phyloP scores from a whole-genome alignment of 2,797 vertebrate genomes.

The Gallinago nigripennis region DNA sequence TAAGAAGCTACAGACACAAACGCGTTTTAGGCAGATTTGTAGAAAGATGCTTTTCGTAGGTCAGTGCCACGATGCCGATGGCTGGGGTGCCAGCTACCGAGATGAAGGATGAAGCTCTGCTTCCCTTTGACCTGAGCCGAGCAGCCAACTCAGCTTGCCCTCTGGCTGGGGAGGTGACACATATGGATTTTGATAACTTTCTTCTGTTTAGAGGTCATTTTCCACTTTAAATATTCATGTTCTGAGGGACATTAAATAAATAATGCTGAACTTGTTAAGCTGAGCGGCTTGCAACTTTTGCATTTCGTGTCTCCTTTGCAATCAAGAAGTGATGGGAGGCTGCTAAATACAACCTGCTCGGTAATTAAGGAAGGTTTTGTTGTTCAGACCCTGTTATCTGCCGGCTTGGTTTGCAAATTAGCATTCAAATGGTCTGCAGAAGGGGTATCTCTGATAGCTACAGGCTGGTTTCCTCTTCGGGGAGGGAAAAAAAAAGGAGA shows the following conservation, averaged over 20 bases:
- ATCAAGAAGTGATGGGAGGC: not conserved
- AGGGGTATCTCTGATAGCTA: too few species aligned
- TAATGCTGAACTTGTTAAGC: constrained; percentile 25
- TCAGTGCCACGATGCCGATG: rapidly evolving
- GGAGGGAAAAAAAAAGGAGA: rapidly evolving
- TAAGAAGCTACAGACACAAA: not conserved
- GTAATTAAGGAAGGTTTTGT: not conserved
- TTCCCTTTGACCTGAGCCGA: not conserved
- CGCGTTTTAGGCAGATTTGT: not conserved
- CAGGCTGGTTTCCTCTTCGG: not conserved
- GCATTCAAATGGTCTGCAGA: not conserved
- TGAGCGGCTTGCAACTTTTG: not conserved
- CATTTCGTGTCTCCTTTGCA: not conserved
- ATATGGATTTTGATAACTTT: constrained; percentile 54
- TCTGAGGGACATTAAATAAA: constrained; percentile 48
- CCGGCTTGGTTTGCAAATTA: not conserved
- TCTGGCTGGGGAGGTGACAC: not conserved
- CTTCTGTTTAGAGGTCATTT: constrained; percentile 38
- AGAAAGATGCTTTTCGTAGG: not conserved
- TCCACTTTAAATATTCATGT: constrained; percentile 55
- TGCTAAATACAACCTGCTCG: not conserved
- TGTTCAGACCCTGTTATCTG: not conserved
- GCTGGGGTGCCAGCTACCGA: not conserved
- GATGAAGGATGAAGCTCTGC: not conserved
- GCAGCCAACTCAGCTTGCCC: constrained; percentile 37